phyloP scores from a whole-genome alignment of 2,888 invertebrate species.

The Drosophila lutescens region DNA sequence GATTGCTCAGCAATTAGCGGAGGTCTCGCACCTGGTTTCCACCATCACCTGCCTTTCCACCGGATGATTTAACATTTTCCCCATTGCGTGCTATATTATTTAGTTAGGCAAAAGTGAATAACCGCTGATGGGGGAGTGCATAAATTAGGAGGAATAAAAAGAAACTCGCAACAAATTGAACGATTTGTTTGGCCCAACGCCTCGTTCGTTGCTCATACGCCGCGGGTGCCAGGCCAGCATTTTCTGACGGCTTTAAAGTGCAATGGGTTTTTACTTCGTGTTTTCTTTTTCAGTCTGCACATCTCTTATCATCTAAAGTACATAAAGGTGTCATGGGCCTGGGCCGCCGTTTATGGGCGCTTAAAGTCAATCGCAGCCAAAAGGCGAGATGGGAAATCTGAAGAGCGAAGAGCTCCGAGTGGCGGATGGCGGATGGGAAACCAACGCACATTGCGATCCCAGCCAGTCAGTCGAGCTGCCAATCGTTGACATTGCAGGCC shows the following conservation, averaged over 20 bases:
- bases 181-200: constrained; percentile 61
- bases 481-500: constrained; percentile 59
- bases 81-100: constrained; percentile 61
- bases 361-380: constrained; percentile 47
- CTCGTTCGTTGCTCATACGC: constrained; percentile 65
- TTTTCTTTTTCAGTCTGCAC: constrained; percentile 22
- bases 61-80: constrained; percentile 49
- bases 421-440: constrained; percentile 62
- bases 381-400: constrained; percentile 27
- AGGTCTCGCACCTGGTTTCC: constrained; percentile 16
- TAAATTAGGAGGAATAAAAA: constrained; percentile 48
- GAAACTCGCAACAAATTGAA: constrained; percentile 55
- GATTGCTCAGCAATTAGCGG: constrained; percentile 67
- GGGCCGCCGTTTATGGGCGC: constrained; percentile 60
- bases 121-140: constrained; percentile 69
- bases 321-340: constrained; percentile 66
- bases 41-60: constrained; percentile 4
- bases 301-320: constrained; percentile 76
- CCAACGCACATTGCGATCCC: constrained; percentile 69
- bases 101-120: constrained; percentile 52
- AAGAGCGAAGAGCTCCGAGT: constrained; percentile 29
- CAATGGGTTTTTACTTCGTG: constrained; percentile 32
- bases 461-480: constrained; percentile 53
- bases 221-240: constrained; percentile 45
- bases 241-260: constrained; percentile 37